Evolutionary conservation across 2,113 vertebrate species (phyloP).

Genomic region (Chamaea fasciata): DNA sequence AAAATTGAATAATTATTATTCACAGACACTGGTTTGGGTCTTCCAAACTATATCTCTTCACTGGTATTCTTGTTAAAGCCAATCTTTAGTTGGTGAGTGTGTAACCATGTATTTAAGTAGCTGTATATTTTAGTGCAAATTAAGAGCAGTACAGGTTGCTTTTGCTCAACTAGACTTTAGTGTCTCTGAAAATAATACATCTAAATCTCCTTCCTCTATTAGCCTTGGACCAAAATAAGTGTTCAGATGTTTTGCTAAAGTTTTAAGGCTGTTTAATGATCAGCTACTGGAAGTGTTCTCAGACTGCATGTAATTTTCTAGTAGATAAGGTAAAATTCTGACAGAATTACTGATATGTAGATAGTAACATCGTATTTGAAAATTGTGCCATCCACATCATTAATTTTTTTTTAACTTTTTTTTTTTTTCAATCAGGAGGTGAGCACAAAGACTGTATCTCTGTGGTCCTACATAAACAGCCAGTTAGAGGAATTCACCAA

Average conservation of each 20-base stretch:
- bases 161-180: background rate
- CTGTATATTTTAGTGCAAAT: background rate
- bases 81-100: background rate
- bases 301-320: background rate
- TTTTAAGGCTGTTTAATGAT: background rate
- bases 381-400: background rate
- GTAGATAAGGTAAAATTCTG: background rate
- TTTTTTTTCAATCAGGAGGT: slow-evolving; percentile 75
- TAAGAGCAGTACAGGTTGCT: background rate
- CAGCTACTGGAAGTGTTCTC: background rate
- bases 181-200: background rate
- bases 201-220: background rate
- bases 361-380: background rate
- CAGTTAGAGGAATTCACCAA: slow-evolving; percentile 92
- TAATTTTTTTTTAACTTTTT: background rate
- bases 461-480: slow-evolving; percentile 96
- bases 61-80: background rate
- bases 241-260: background rate
- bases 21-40: background rate
- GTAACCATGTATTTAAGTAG: background rate
- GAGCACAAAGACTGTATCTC: slow-evolving; percentile 80
- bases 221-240: background rate
- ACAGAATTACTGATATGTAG: background rate
- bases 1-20: background rate
- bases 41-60: background rate